These are phyloP conservation scores for Callocephalon fimbriatum DNA, from an alignment of 2,113 vertebrate genomes.

Conservation along the genomic window DNA sequence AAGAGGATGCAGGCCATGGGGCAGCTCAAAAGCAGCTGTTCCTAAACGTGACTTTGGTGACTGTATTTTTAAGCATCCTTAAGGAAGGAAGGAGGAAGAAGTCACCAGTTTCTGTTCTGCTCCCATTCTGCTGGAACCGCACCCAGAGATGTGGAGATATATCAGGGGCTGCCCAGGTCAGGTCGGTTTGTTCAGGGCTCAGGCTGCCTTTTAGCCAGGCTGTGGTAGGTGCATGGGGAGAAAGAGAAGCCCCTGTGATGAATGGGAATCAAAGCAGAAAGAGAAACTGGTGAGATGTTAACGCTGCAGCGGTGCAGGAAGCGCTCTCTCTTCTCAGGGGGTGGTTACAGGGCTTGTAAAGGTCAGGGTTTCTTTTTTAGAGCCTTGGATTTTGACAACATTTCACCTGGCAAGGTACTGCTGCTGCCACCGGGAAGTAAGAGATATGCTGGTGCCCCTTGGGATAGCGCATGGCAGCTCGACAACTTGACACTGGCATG, in stretches of 20 bases:
- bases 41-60: background rate
- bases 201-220: background rate
- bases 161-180: background rate
- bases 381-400: background rate
- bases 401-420: background rate
- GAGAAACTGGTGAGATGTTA: background rate
- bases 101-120: background rate
- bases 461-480: background rate
- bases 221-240: rapidly evolving
- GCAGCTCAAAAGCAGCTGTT: background rate
- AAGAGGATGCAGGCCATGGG: background rate
- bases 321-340: background rate
- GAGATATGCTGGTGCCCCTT: background rate
- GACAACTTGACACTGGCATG: background rate
- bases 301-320: rapidly evolving
- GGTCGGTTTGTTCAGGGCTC: background rate
- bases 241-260: background rate
- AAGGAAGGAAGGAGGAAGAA: background rate
- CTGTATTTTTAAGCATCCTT: background rate
- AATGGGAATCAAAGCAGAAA: background rate
- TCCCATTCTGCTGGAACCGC: rapidly evolving
- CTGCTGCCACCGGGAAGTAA: background rate
- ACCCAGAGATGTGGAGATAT: background rate
- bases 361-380: background rate
- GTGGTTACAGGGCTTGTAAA: background rate